These are phyloP conservation scores for Sisyra nigra DNA, from an alignment of 2,888 invertebrate genomes.

Conservation along the genomic window DNA sequence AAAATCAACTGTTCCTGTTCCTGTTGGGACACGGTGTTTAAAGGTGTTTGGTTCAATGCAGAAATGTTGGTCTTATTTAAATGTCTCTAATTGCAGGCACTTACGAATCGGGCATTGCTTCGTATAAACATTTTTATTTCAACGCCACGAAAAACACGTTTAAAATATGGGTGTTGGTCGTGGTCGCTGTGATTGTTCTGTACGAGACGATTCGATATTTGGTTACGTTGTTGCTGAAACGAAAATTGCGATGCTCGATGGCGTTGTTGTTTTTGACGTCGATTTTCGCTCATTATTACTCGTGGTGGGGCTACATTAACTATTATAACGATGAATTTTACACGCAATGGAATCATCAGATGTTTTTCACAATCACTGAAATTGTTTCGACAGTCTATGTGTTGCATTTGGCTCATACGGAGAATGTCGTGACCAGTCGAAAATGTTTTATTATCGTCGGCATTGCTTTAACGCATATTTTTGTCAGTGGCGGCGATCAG, in stretches of 20 bases:
- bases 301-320: slow-evolving; percentile 54
- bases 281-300: slow-evolving; percentile 50
- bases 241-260: slow-evolving; percentile 41
- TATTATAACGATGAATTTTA: slow-evolving; percentile 58
- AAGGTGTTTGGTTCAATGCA: slow-evolving; percentile 2
- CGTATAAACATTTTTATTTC: slow-evolving; percentile 55
- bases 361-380: slow-evolving; percentile 46
- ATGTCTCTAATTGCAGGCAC: slow-evolving; percentile 30
- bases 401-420: slow-evolving; percentile 35
- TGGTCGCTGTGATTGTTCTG: slow-evolving; percentile 36
- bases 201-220: slow-evolving; percentile 45
- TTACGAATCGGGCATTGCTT: slow-evolving; percentile 50
- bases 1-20: slow-evolving; percentile 48
- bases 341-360: slow-evolving; percentile 51
- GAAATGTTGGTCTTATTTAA: not conserved
- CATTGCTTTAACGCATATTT: slow-evolving; percentile 41
- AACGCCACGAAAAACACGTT: slow-evolving; percentile 46
- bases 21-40: slow-evolving; percentile 53
- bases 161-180: slow-evolving; percentile 48
- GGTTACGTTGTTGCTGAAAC: slow-evolving; percentile 31
- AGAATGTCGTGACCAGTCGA: slow-evolving; percentile 32
- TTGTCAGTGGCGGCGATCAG: slow-evolving; percentile 47
- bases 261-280: slow-evolving; percentile 40
- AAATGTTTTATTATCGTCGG: slow-evolving; percentile 39
- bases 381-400: slow-evolving; percentile 40